phyloP scores from a whole-genome alignment of 1,140 invertebrate species.

The Listronotus oregonensis region DNA sequence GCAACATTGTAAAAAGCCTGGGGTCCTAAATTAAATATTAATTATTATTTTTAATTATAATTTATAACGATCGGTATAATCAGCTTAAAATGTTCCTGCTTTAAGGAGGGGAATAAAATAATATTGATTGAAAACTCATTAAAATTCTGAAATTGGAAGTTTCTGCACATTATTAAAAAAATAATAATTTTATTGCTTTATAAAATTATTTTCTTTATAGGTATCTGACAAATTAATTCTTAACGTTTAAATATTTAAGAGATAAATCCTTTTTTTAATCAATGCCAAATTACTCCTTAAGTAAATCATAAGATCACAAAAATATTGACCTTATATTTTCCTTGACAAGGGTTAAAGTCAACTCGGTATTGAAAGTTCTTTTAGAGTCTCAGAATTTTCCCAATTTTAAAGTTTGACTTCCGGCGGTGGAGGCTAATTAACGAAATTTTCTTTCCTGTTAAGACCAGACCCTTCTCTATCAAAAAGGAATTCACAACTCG shows the following conservation, averaged over 20 bases:
- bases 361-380: conserved; percentile 27
- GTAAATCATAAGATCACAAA: conserved; percentile 27
- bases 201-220: neutral
- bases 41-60: conserved; percentile 12
- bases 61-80: conserved; percentile 4
- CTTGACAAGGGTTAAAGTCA: conserved; percentile 32
- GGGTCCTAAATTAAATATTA: neutral
- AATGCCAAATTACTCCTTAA: conserved; percentile 20
- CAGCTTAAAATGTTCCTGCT: neutral
- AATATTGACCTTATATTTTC: conserved; percentile 25
- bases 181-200: neutral
- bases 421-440: conserved; percentile 21
- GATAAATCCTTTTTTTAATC: conserved; percentile 4
- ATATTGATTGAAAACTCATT: conserved; percentile 4
- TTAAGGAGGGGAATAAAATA: neutral
- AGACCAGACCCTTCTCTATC: conserved; percentile 35
- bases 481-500: conserved; percentile 34
- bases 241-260: conserved; percentile 10
- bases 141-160: neutral
- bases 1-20: neutral
- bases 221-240: conserved; percentile 10
- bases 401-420: conserved; percentile 32
- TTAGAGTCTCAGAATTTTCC: conserved; percentile 27
- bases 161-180: no score
- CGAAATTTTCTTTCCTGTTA: conserved; percentile 34